Conservation (phyloP, 2,113 vertebrate species). For the Hyla sarda region DNA sequence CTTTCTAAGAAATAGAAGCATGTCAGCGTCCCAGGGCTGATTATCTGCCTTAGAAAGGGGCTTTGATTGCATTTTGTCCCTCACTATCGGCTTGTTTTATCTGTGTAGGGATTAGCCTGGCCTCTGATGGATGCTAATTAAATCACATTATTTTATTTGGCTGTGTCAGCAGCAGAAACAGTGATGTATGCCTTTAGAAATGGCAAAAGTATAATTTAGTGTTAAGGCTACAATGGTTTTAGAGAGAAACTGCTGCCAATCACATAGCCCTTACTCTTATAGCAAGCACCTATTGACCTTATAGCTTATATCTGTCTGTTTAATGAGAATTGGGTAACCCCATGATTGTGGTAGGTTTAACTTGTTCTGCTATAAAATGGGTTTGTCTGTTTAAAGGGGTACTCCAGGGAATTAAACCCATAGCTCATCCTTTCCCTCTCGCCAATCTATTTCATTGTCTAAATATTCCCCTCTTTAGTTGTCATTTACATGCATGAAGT, state of each 20-base stretch:
- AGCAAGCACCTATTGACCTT: background rate
- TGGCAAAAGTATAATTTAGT: background rate
- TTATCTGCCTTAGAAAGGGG: conserved; percentile 41
- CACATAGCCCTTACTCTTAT: background rate
- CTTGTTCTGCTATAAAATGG: too few species aligned
- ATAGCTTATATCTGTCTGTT: background rate
- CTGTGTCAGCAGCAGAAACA: background rate
- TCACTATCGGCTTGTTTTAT: conserved; percentile 29
- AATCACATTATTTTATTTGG: background rate
- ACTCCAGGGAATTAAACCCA: too few species aligned
- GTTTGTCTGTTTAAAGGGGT: too few species aligned
- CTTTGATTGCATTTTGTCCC: conserved; percentile 6
- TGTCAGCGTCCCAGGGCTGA: conserved; percentile 21
- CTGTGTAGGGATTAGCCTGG: conserved; percentile 4
- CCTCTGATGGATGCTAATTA: conserved; percentile 17
- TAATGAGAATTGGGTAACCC: background rate
- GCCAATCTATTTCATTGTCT: too few species aligned
- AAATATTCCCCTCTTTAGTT: too few species aligned
- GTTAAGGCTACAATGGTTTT: background rate
- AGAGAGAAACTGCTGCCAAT: background rate
- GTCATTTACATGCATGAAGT: too few species aligned
- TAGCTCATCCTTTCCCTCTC: too few species aligned
- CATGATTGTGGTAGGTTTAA: background rate
- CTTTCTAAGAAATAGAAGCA: conserved; percentile 49
- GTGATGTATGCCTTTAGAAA: background rate